A percentile compares a stretch with the other conserved stretches of the same genome.
Conservation (phyloP, 2,888 invertebrate species). For the Epirrhoe alternata region DNA sequence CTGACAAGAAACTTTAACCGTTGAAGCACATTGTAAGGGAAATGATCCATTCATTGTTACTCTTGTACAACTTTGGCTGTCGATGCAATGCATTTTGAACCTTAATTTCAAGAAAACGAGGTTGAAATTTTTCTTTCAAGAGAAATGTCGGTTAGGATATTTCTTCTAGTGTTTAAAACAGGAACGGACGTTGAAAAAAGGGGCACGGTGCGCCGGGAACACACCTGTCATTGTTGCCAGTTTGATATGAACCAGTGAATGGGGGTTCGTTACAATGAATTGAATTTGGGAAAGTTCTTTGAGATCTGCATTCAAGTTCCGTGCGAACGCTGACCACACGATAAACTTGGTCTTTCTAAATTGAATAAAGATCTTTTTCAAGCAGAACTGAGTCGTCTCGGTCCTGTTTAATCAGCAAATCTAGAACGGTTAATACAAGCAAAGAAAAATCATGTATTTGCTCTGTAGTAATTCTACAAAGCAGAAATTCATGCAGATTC, state of each 20-base stretch:
- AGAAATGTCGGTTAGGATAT: slow-evolving; percentile 48
- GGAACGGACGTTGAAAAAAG: slow-evolving; percentile 84
- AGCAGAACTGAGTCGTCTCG: no score
- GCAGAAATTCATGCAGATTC: no score
- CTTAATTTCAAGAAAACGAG: slow-evolving; percentile 10
- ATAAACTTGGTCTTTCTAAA: slow-evolving; percentile 1
- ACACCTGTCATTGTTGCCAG: slow-evolving; percentile 85
- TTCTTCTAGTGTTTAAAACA: slow-evolving; percentile 53
- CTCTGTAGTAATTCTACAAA: no score
- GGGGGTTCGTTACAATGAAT: slow-evolving; percentile 69
- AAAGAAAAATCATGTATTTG: no score
- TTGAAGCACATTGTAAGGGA: slow-evolving; percentile 81
- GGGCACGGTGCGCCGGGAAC: slow-evolving; percentile 83
- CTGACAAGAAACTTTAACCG: slow-evolving; percentile 65
- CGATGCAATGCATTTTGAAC: slow-evolving; percentile 49
- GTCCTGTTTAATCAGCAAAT: no score
- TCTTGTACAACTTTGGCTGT: slow-evolving; percentile 61
- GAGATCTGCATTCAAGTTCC: slow-evolving; percentile 29
- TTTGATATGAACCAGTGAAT: slow-evolving; percentile 81
- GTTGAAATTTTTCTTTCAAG: slow-evolving; percentile 15
- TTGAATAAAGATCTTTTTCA: no score
- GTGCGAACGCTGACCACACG: slow-evolving; percentile 28
- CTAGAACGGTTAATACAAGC: no score
- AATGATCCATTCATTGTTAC: slow-evolving; percentile 82
- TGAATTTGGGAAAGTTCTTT: slow-evolving; percentile 58